phyloP scores from a whole-genome alignment of 1,140 invertebrate genomes.

The Matsumurasca onukii region DNA sequence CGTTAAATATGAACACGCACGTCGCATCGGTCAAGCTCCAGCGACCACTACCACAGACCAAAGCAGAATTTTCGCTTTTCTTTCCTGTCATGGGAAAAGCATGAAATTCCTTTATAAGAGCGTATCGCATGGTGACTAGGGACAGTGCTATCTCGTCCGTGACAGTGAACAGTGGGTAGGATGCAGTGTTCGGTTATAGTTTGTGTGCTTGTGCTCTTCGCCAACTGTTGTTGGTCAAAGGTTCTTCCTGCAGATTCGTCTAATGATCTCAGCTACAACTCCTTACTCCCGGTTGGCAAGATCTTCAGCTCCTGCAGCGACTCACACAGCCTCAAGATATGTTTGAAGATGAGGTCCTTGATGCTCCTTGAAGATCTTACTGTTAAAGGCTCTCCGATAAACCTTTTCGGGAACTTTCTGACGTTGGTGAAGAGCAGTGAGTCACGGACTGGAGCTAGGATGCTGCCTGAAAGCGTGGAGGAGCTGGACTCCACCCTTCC shows the following conservation, averaged over 20 bases:
- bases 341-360: conserved; percentile 19
- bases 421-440: conserved; percentile 17
- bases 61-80: conserved; percentile 2
- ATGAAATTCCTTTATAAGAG: background rate
- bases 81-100: background rate
- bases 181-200: conserved; percentile 12
- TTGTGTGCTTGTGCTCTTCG: background rate
- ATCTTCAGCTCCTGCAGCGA: background rate
- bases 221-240: background rate
- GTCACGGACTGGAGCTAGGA: background rate
- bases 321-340: background rate
- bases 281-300: background rate
- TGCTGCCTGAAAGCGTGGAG: background rate
- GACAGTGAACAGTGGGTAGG: too few species aligned
- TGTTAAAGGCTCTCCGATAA: background rate
- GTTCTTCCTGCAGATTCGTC: background rate
- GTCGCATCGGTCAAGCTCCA: conserved; percentile 7
- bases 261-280: background rate
- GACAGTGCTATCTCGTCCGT: background rate
- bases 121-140: background rate
- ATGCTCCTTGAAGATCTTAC: conserved; percentile 15
- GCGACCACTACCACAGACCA: background rate
- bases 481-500: conserved; percentile 6
- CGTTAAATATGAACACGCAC: conserved; percentile 19
- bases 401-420: conserved; percentile 13